Evolutionary conservation across 2,113 vertebrate genomes (phyloP), one percentile per base, ranked within the genome.

Genomic region (Paradoxurus hermaphroditus): DNA sequence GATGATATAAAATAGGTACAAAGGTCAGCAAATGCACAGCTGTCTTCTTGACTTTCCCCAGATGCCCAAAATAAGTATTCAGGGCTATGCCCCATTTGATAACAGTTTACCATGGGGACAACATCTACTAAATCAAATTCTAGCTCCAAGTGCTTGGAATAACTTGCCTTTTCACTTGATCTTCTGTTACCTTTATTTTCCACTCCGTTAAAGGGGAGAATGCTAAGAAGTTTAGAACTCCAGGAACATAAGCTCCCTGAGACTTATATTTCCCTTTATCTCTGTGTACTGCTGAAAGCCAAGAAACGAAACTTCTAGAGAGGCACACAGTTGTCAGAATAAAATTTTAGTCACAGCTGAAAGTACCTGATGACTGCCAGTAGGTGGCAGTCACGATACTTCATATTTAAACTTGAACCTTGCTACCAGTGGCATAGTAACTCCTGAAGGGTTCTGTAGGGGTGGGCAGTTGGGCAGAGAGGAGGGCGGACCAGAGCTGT

Each of bases 341-440:
- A 96, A 41, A 94, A 91, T 77, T n/a, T 75, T 70, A 39, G 62
- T 21, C 63, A 31, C 13, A 84, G 56, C 8, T 53, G 51, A 94
- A 97, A 97, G 72, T 88, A 86, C 36, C 41, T 5, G 3, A 84
- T 36, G 67, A 23, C 18, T 34, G 13, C 29, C 98, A 59, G 75
- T 95, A 97, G 97, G 84, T 97, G 98, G 97, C 97, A 97, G 90
- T 96, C 90, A 92, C 39, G 78, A 91, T 9, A 95, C 19, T 93
- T 88, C 39, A 12, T n/a, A 83, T 51, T 86, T 53, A 85, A 90
- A 92, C 34, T 81, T 51, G 14, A 84, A 83, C 51, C 34, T 49
- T 86, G 14, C 56, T 72, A 12, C 15, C 49, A 78, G 27, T 1
- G 21, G 14, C 62, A 67, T 2, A 3, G 14, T 19, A 63, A 85